phyloP scores from a whole-genome alignment of 1,140 invertebrate species.

The Drosophila aff. region DNA sequence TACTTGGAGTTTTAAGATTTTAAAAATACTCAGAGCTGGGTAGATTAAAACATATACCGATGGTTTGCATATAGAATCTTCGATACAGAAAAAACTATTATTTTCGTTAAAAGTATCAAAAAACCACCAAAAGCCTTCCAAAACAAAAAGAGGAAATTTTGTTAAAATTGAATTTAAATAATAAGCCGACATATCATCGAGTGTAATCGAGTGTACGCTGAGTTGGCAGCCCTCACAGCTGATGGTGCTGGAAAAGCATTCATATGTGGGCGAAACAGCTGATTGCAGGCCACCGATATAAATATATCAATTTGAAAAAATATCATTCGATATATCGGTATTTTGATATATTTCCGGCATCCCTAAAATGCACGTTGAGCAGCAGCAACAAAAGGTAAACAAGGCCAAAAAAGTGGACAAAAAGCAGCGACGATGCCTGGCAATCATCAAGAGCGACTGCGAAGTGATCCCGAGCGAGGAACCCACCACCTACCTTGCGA shows the following conservation, averaged over 20 bases:
- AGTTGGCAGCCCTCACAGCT: slow-evolving; percentile 9
- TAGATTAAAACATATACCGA: too few species aligned
- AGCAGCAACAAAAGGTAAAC: slow-evolving; percentile 60
- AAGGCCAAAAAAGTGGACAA: slow-evolving; percentile 71
- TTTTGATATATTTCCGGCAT: too few species aligned
- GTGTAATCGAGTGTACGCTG: slow-evolving; percentile 3
- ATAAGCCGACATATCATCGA: not conserved
- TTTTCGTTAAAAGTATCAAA: too few species aligned
- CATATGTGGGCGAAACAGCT: slow-evolving; percentile 23
- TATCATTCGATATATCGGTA: too few species aligned
- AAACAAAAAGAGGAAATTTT: not conserved
- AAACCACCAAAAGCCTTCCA: too few species aligned
- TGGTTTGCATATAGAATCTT: too few species aligned
- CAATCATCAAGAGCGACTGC: slow-evolving; percentile 69
- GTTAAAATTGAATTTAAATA: not conserved
- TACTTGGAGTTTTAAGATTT: too few species aligned
- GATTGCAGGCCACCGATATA: not conserved
- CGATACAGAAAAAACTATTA: too few species aligned
- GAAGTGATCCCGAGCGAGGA: slow-evolving; percentile 68
- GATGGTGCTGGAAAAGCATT: too few species aligned
- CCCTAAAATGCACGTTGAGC: slow-evolving; percentile 54
- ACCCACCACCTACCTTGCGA: slow-evolving; percentile 53
- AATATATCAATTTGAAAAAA: too few species aligned
- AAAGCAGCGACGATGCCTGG: slow-evolving; percentile 69
- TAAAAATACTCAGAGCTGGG: too few species aligned